Conservation (phyloP, 2,113 vertebrate genomes). For the Esox niger region DNA sequence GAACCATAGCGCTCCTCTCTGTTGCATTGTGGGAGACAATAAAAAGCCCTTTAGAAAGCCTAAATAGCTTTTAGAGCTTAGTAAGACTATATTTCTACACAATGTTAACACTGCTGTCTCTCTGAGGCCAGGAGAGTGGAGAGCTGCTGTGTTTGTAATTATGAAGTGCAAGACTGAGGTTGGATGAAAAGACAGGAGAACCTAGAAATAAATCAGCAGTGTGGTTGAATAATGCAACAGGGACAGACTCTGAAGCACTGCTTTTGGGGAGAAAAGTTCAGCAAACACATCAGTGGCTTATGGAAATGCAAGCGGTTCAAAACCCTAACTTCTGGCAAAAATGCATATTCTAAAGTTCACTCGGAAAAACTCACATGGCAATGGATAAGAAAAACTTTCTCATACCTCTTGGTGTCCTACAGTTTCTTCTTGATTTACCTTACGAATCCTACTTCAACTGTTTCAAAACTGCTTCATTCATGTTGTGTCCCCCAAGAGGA, state of each 20-base stretch:
- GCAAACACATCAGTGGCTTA: slow-evolving; percentile 21
- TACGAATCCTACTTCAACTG: no score
- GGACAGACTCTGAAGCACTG: slow-evolving; percentile 10
- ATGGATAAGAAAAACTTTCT: not conserved
- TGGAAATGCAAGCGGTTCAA: not conserved
- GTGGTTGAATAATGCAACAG: slow-evolving; percentile 24
- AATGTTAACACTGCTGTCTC: not conserved
- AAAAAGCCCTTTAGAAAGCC: not conserved
- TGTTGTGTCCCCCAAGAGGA: no score
- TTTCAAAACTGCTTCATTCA: no score
- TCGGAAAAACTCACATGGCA: not conserved
- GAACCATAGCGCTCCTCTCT: no score
- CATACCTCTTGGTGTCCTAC: no score
- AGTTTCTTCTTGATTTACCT: no score
- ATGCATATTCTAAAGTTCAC: not conserved
- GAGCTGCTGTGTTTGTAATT: slow-evolving; percentile 26
- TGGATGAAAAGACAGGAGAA: not conserved
- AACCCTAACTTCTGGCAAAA: not conserved
- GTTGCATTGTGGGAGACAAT: no score
- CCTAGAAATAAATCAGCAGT: slow-evolving; percentile 21
- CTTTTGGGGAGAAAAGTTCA: slow-evolving; percentile 24
- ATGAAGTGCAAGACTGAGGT: slow-evolving; percentile 24
- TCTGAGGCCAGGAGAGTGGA: not conserved
- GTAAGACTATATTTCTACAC: not conserved
- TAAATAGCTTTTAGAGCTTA: not conserved